Evolutionary conservation across 2,888 invertebrate species (phyloP), one percentile per base, ranked within the genome.

Genomic region (Deroplatys truncata): DNA sequence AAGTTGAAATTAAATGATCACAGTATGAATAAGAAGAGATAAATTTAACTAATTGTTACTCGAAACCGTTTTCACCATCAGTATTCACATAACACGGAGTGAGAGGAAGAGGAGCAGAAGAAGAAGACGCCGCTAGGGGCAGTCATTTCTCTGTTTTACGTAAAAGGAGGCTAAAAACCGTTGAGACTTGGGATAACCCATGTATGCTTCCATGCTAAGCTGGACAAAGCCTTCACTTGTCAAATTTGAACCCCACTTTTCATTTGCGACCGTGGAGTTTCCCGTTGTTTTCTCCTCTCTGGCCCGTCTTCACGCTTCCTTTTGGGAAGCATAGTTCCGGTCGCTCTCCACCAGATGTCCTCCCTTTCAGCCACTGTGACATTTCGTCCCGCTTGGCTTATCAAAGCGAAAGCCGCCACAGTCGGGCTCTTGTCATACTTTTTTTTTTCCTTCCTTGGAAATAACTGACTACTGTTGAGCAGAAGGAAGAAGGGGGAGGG

Each of bases 351-450:
- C 84, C 88, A 88, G 90, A 89, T 86, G 89, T 86, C 89, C 49
- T 89, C 83, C 85, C 28, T 31, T 88, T 49, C 90, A 85, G 29
- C 29, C 49, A 16, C 84, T 43, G 86, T 89, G 89, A 89, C 90
- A 90, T 88, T 90, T 90, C 88, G 90, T 72, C 90, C 84, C 87
- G 90, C 89, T 85, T 90, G 89, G 56, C 86, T 84, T 84, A 86
- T 89, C 90, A 89, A 90, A 90, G 89, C 56, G 82, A 85, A 88
- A 35, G 89, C 90, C 88, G 90, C 86, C 89, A 49, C 82, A 82
- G 88, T n/a, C 31, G 72, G n/a, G 31, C 49, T 85, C 35, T 85
- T 85, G 85, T 85, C 84, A 72, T 88, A 72, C 20, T 82, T 72
- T 86, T 84, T 86, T n/a, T 31, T n/a, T 83, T 49, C 29, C 82